Evolutionary conservation across 2,113 vertebrate species (phyloP), one percentile per base, ranked within the genome.

Genomic region (Coturnix japonica): DNA sequence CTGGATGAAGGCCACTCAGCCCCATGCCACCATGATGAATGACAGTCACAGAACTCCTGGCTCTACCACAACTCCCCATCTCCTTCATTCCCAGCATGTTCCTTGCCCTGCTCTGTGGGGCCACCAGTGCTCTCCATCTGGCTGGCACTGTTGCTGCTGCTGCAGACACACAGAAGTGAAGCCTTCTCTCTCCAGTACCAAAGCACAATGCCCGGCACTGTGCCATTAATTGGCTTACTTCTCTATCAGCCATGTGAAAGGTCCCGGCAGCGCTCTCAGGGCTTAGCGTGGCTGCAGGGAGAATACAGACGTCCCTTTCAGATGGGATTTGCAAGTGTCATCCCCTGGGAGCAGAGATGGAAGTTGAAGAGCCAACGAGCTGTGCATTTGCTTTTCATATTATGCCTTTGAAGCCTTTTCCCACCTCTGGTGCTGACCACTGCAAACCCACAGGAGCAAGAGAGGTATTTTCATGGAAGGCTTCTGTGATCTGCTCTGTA

Each of bases 11-110:
- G 18, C 53, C n/a, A 61, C 11, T 6, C 35, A 79, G 11, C 64
- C 60, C 39, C 0, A 0, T 54, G 51, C 54, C 26, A 44, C 63
- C 59, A 43, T 0, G 0, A n/a, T 8, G n/a, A n/a, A 11, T 19
- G 14, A 39, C 44, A 25, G 44, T 1, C 0, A 2, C 28, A 21
- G 20, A 51, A 61, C 11, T 81, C 46, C 66, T 41, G 51, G 9
- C 30, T 35, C 17, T 18, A 31, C n/a, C 13, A 0, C 2, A 78
- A 21, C 26, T 47, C 13, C 46, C 67, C n/a, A 26, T 21, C 41
- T 61, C 11, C 1, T 25, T 65, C 11, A 3, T 51, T 61, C 60
- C 15, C 15, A 8, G 14, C 2, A 1, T 1, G 1, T 7, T 61
- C 25, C 30, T 37, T 4, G 1, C 41, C 15, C 39, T 44, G 49